These are phyloP conservation scores for Phylloscopus trochiloides DNA, from an alignment of 2,113 vertebrate species.

Conservation along the genomic window DNA sequence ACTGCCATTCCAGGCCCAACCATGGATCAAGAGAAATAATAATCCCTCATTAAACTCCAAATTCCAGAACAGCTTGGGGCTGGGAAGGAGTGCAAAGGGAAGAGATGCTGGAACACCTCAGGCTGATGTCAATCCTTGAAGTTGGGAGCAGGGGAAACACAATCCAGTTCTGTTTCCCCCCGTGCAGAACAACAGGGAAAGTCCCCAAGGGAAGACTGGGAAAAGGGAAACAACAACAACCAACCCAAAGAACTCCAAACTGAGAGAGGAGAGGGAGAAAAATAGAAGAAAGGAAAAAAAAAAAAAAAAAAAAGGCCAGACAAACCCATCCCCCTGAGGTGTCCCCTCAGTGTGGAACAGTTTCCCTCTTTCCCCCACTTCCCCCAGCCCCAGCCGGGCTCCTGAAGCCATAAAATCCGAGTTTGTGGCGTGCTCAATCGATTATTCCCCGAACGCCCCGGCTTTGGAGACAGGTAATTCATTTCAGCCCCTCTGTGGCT, in stretches of 20 bases:
- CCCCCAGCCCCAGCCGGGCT: background rate
- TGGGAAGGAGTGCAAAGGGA: background rate
- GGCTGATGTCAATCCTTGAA: conserved; percentile 19
- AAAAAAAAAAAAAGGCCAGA: background rate
- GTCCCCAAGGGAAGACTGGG: background rate
- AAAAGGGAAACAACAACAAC: background rate
- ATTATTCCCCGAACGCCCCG: conserved; percentile 44
- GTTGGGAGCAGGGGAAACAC: background rate
- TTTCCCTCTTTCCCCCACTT: background rate
- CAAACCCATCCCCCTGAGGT: background rate
- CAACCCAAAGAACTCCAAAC: background rate
- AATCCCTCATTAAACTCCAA: background rate
- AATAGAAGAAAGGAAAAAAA: background rate
- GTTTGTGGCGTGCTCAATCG: conserved; percentile 63
- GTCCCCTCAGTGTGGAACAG: background rate
- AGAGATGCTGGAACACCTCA: background rate
- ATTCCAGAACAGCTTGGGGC: background rate
- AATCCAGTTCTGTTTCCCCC: background rate
- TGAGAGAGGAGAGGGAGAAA: background rate
- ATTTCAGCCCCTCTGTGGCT: conserved; percentile 53
- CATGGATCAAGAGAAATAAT: background rate
- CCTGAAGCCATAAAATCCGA: conserved; percentile 32
- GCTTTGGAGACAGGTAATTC: conserved; percentile 66
- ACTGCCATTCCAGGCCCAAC: background rate
- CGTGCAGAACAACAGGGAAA: background rate